A percentile compares a stretch with the other conserved stretches of the same genome.
phyloP scores from a whole-genome alignment of 2,888 invertebrate species.

The Amblyteles armatorius region DNA sequence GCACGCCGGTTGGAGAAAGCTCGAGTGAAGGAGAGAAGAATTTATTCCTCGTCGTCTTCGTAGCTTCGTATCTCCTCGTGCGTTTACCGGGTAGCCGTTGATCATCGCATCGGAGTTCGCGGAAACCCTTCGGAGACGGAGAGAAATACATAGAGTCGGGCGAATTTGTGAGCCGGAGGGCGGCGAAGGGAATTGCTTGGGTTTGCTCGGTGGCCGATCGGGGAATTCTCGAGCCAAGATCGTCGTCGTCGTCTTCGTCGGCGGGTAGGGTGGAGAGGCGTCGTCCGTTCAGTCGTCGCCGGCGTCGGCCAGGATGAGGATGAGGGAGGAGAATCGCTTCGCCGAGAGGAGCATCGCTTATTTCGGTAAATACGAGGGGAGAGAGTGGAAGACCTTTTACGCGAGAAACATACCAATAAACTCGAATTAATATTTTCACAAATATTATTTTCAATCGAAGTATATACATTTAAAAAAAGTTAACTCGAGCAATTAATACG shows the following conservation, averaged over 20 bases:
- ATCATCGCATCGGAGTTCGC: constrained; percentile 67
- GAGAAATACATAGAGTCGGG: constrained; percentile 19
- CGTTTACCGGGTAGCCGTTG: constrained; percentile 48
- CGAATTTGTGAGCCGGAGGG: constrained; percentile 15
- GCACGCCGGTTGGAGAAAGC: constrained; percentile 59
- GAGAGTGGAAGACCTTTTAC: not conserved
- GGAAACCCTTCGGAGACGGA: constrained; percentile 56
- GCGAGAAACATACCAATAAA: no score
- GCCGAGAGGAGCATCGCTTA: constrained; percentile 79
- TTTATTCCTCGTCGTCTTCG: constrained; percentile 28
- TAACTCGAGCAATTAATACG: no score
- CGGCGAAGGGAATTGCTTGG: constrained; percentile 15
- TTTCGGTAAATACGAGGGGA: constrained; percentile 77
- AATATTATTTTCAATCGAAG: no score
- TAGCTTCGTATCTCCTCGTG: not conserved
- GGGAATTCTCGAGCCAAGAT: constrained; percentile 57
- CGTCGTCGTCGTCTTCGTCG: not conserved
- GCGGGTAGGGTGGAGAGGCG: not conserved
- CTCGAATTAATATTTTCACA: no score
- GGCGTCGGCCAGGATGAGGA: constrained; percentile 76
- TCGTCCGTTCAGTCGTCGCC: constrained; percentile 8
- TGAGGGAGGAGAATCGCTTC: constrained; percentile 80
- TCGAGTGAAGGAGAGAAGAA: constrained; percentile 43
- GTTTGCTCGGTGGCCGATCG: constrained; percentile 20
- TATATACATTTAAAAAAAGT: no score